phyloP scores from a whole-genome alignment of 2,113 vertebrate species.

The Tiliqua scincoides region DNA sequence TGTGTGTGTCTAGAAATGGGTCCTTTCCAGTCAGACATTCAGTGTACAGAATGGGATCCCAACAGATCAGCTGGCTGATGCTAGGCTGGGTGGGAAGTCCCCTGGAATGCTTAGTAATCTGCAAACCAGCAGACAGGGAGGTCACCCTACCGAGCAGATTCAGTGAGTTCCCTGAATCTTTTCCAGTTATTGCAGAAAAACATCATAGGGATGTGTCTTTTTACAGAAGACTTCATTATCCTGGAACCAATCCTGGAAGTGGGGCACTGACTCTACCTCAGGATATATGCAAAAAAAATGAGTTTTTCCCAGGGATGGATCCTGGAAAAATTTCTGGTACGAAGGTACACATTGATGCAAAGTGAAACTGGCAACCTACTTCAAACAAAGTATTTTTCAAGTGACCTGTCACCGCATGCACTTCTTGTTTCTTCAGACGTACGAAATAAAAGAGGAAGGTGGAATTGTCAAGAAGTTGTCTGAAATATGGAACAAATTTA shows the following conservation, averaged over 20 bases:
- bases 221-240: background rate
- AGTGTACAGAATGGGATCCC: background rate
- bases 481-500: slow-evolving; percentile 80
- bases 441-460: slow-evolving; percentile 85
- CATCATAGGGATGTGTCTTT: background rate
- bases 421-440: slow-evolving; percentile 79
- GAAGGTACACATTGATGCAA: background rate
- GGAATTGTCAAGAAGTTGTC: slow-evolving; percentile 82
- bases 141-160: background rate
- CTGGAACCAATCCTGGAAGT: background rate
- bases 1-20: background rate
- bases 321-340: background rate
- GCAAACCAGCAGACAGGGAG: background rate
- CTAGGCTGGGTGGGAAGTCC: background rate
- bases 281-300: background rate
- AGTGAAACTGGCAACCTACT: background rate
- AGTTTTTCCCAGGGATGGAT: background rate
- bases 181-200: background rate
- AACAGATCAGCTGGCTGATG: background rate
- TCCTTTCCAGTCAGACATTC: background rate
- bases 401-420: background rate
- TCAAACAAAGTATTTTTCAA: slow-evolving; percentile 1
- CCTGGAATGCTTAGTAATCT: background rate
- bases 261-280: background rate
- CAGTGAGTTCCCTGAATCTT: background rate